phyloP scores from a whole-genome alignment of 2,888 invertebrate species.

The Oscheius sp. region DNA sequence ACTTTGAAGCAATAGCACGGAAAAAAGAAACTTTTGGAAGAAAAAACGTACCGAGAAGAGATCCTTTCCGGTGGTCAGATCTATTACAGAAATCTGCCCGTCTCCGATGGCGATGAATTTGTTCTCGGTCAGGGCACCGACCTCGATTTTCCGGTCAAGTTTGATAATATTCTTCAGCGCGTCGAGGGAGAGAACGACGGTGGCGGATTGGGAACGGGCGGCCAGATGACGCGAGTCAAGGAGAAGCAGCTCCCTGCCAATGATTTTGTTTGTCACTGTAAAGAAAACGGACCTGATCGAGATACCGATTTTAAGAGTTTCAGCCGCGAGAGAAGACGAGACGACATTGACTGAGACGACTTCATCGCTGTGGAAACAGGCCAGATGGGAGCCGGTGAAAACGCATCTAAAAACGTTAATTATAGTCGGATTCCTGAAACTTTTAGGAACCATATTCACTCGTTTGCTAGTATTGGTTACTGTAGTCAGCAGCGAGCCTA shows the following conservation, averaged over 20 bases:
- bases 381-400: constrained; percentile 13
- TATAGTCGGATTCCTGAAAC: neutral
- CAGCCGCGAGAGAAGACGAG: neutral
- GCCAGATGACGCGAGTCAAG: constrained; percentile 7
- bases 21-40: neutral
- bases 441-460: neutral
- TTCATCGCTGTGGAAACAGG: constrained; percentile 29
- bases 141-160: constrained; percentile 6
- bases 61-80: constrained; percentile 37
- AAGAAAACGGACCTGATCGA: neutral
- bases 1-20: no score
- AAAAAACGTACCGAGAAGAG: constrained; percentile 21
- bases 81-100: constrained; percentile 23
- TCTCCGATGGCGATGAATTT: constrained; percentile 19
- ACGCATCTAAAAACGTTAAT: constrained; percentile 9
- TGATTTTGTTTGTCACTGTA: neutral
- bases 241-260: constrained; percentile 19
- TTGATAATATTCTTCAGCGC: constrained; percentile 12
- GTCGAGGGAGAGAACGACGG: neutral
- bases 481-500: no score
- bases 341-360: neutral
- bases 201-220: constrained; percentile 9
- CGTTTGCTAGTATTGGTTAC: neutral
- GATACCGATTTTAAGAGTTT: constrained; percentile 7
- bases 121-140: constrained; percentile 18